Conservation (phyloP, 2,888 invertebrate genomes). For the Onthophagus sagittarius region DNA sequence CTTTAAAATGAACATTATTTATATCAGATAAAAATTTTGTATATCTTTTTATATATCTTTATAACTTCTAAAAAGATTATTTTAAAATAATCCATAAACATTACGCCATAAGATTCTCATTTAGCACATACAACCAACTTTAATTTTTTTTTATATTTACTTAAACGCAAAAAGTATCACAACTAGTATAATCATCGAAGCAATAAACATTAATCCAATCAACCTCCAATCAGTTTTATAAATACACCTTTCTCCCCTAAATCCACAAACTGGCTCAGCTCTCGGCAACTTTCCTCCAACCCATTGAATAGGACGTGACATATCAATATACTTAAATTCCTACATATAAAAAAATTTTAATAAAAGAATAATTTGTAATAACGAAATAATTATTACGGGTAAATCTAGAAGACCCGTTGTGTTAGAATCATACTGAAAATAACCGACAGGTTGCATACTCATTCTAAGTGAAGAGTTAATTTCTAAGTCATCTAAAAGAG, state of each 20-base stretch:
- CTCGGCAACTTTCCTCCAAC: slow-evolving; percentile 68
- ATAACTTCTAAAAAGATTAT: background rate
- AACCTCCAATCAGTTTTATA: slow-evolving; percentile 65
- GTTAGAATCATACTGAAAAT: slow-evolving; percentile 62
- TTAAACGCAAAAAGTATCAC: slow-evolving; percentile 65
- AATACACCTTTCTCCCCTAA: slow-evolving; percentile 67
- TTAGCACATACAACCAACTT: too few relatives aligned
- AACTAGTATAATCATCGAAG: slow-evolving; percentile 61
- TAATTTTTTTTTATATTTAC: slow-evolving; percentile 45
- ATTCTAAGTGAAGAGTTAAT: slow-evolving; percentile 56
- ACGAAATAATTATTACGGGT: slow-evolving; percentile 52
- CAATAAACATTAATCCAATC: slow-evolving; percentile 60
- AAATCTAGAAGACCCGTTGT: slow-evolving; percentile 52
- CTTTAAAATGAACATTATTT: too few relatives aligned
- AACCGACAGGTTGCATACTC: slow-evolving; percentile 75
- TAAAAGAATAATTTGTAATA: too few relatives aligned
- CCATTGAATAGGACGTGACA: slow-evolving; percentile 69
- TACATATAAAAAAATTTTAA: slow-evolving; percentile 31
- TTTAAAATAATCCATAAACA: background rate
- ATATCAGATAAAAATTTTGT: too few relatives aligned
- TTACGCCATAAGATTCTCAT: too few relatives aligned
- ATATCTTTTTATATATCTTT: too few relatives aligned
- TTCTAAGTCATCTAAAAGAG: slow-evolving; percentile 62
- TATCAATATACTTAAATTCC: slow-evolving; percentile 64
- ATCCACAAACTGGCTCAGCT: slow-evolving; percentile 83